Evolutionary conservation across 2,888 invertebrate genomes (phyloP).

Genomic region (Limnephilus marmoratus): DNA sequence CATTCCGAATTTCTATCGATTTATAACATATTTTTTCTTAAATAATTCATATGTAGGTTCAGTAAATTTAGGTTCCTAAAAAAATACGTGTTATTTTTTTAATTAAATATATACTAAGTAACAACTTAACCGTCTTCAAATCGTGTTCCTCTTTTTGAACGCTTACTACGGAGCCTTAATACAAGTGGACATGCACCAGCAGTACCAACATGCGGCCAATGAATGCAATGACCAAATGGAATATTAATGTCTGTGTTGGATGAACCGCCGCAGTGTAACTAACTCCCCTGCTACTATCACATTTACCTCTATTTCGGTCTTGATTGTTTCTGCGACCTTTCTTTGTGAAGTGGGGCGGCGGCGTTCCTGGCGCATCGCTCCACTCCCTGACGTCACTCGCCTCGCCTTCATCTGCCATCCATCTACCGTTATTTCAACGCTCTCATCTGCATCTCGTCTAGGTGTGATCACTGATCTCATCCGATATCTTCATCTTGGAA

Average conservation of each 20-base stretch:
- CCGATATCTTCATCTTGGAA: neutral
- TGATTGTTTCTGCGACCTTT: conserved; percentile 60
- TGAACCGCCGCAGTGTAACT: neutral
- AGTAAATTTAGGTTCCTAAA: too few species aligned
- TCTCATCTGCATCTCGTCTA: neutral
- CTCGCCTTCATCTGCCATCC: conserved; percentile 4
- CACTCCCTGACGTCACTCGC: conserved; percentile 38
- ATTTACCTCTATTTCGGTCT: conserved; percentile 57
- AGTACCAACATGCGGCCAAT: neutral
- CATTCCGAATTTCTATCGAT: too few species aligned
- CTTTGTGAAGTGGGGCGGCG: conserved; percentile 62
- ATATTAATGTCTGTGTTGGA: neutral
- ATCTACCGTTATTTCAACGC: conserved; percentile 6
- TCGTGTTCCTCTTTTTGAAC: too few species aligned
- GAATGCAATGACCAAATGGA: neutral
- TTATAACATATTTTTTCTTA: too few species aligned
- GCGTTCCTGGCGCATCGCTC: conserved; percentile 54
- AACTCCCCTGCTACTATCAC: neutral
- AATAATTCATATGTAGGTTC: too few species aligned
- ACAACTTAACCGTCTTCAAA: too few species aligned
- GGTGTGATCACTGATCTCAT: neutral
- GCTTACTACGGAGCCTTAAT: too few species aligned
- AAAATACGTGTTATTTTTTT: too few species aligned
- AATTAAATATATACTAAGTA: too few species aligned
- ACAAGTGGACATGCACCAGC: neutral